Base-by-base conservation (phyloP, 2,113 vertebrate genomes). In the Prunella himalayana region DNA sequence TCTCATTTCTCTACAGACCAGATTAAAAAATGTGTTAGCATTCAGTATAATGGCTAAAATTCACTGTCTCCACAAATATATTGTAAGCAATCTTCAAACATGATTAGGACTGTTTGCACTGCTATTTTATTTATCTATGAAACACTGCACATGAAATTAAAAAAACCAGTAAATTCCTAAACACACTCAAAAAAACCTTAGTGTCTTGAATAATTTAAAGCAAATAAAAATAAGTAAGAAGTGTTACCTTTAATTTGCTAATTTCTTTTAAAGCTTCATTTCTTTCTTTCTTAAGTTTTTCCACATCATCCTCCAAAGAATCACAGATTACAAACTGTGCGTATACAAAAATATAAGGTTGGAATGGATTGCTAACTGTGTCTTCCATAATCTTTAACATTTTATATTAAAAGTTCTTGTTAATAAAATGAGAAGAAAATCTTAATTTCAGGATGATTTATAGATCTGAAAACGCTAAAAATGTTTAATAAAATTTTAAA, bases 201-300 rank as follows among this genome's bases (percentile, higher is more conserved):
- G 18, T 27, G 13, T 61, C 31, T 45, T 30, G 21, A 64, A 44
- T 31, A 68, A 84, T 41, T 79, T 51, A 66, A 82, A 92, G 39
- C 2, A 88, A 84, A 65, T 33, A 31, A 76, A 80, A 65, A 33
- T 9, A 18, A 37, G 37, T 37, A 37, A 37, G 50, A 85, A 70
- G 39, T 3, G 35, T 96, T 97, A 99, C 99, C 99, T 99, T 99
- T 72, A 99, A 97, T 95, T 94, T 96, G 92, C 97, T 97, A 3
- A 99, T 98, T 97, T 99, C 98, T 95, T 97, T 98, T 88, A 99
- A 97, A 84, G 98, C 98, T 65, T 99, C 98, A 69, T 98, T 98
- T 96, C 98, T 98, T 83, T 99, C 98, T 93, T 94, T 98, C 94
- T 97, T 98, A 84, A 99, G 97, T 78, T 87, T 95, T 93, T 99